Conservation (phyloP, 2,113 vertebrate genomes). For the Ictalurus furcatus region DNA sequence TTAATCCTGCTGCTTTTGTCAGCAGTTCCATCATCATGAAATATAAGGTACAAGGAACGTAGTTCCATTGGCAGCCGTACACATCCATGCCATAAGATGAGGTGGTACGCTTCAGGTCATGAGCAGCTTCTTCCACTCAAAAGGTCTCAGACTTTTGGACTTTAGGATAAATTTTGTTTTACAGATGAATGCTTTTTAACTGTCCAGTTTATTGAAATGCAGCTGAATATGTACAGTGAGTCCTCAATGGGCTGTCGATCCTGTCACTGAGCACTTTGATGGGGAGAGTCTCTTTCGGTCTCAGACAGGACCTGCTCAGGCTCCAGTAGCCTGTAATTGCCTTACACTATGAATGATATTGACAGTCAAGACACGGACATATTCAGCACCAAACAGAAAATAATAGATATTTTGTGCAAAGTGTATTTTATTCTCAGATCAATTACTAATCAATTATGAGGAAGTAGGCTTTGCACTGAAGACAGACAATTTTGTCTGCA, state of each 20-base stretch:
- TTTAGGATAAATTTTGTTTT: neutral
- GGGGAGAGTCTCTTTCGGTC: neutral
- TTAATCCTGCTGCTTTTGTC: neutral
- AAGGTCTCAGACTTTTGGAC: neutral
- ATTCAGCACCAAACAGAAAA: constrained; percentile 24
- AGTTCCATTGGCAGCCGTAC: neutral
- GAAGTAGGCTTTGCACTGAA: constrained; percentile 60
- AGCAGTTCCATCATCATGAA: neutral
- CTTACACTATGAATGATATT: constrained; percentile 64
- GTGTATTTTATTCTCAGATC: constrained; percentile 67
- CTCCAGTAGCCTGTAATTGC: neutral
- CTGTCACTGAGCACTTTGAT: neutral
- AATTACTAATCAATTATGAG: constrained; percentile 59
- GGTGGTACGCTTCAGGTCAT: neutral
- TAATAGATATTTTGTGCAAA: constrained; percentile 42
- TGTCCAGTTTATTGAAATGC: neutral
- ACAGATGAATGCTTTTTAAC: neutral
- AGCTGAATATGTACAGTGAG: constrained; percentile 74
- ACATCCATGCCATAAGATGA: neutral
- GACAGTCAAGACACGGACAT: constrained; percentile 64
- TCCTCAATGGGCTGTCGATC: neutral
- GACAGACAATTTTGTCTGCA: constrained; percentile 49
- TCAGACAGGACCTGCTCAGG: neutral
- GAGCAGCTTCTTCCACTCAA: no score
- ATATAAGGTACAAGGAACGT: neutral